These are phyloP conservation scores for Aethina tumida DNA, from an alignment of 1,140 invertebrate genomes.

Conservation along the genomic window DNA sequence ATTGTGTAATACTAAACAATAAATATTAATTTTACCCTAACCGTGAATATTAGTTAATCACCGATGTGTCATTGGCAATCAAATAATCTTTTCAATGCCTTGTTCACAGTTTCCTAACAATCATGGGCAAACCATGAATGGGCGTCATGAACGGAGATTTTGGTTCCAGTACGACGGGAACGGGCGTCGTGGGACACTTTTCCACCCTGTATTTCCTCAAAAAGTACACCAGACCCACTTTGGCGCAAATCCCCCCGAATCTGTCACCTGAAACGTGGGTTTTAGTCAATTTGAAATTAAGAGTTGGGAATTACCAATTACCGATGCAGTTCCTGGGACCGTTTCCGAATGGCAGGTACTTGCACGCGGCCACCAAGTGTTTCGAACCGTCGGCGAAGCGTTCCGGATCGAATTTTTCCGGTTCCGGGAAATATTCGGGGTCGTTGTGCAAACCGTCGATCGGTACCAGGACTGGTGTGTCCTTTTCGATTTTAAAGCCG, in stretches of 20 bases:
- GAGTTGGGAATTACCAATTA: conserved; percentile 11
- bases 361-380: conserved; percentile 14
- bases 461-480: conserved; percentile 29
- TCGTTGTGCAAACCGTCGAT: conserved; percentile 37
- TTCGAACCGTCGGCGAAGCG: conserved; percentile 41
- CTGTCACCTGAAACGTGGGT: conserved; percentile 19
- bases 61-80: no score
- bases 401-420: conserved; percentile 54
- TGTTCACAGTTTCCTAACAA: conserved; percentile 11
- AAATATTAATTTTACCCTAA: no score
- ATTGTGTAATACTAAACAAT: no score
- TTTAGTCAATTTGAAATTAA: background rate
- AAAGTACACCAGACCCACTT: conserved; percentile 22
- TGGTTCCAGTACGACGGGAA: conserved; percentile 13
- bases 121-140: conserved; percentile 16
- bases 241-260: conserved; percentile 23
- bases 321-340: conserved; percentile 50
- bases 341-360: conserved; percentile 49
- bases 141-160: conserved; percentile 20
- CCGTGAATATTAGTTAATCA: no score
- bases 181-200: conserved; percentile 13
- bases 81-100: no score
- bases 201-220: conserved; percentile 21
- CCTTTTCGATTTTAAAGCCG: conserved; percentile 34
- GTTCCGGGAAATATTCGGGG: conserved; percentile 45